Evolutionary conservation across 2,888 invertebrate species (phyloP).

Genomic region (Lypha dubia): DNA sequence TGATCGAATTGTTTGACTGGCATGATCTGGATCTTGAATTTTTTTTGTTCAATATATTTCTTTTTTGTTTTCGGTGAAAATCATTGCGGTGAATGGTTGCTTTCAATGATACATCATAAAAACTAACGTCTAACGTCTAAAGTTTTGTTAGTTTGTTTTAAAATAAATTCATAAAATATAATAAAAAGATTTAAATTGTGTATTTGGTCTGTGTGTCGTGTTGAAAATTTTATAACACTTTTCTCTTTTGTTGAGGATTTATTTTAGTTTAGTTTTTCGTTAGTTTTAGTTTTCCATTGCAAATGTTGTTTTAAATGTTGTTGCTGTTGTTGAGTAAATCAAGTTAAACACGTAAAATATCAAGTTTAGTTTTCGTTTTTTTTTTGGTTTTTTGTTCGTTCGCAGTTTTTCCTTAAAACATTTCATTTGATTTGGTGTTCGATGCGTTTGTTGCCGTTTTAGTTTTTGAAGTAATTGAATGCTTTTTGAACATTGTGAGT

Average conservation of each 20-base stretch:
- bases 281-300: slow-evolving; percentile 38
- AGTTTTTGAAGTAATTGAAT: slow-evolving; percentile 31
- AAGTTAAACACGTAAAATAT: slow-evolving; percentile 71
- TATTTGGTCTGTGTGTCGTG: slow-evolving; percentile 48
- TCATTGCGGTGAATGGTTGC: slow-evolving; percentile 58
- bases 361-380: slow-evolving; percentile 59
- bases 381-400: slow-evolving; percentile 44
- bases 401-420: slow-evolving; percentile 41
- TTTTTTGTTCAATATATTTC: slow-evolving; percentile 43
- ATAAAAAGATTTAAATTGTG: slow-evolving; percentile 48
- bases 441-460: slow-evolving; percentile 49
- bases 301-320: slow-evolving; percentile 38
- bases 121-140: slow-evolving; percentile 23
- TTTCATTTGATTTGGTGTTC: slow-evolving; percentile 46
- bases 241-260: slow-evolving; percentile 54
- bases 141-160: slow-evolving; percentile 49
- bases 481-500: slow-evolving; percentile 25
- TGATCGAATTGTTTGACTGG: slow-evolving; percentile 70
- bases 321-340: slow-evolving; percentile 33
- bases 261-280: slow-evolving; percentile 18
- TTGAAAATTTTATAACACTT: slow-evolving; percentile 55
- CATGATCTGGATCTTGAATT: slow-evolving; percentile 62
- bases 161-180: slow-evolving; percentile 21
- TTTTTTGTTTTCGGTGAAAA: slow-evolving; percentile 60
- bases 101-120: slow-evolving; percentile 56